phyloP scores from a whole-genome alignment of 2,113 vertebrate species.

The Pedetes capensis region DNA sequence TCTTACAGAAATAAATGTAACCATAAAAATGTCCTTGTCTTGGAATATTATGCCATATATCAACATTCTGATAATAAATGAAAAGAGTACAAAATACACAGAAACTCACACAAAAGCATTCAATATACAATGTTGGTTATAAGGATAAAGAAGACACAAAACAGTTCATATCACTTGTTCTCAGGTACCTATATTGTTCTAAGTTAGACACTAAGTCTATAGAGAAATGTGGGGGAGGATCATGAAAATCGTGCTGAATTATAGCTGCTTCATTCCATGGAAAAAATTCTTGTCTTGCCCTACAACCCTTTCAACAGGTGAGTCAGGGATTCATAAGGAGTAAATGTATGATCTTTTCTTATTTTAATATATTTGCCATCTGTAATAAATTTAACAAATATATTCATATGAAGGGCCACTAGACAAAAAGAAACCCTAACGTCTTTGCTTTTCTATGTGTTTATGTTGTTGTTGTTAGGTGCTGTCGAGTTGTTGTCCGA shows the following conservation, averaged over 20 bases:
- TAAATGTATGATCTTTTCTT: background rate
- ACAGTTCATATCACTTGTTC: background rate
- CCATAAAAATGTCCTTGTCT: background rate
- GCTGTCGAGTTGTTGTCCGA: too few species aligned
- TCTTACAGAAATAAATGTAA: background rate
- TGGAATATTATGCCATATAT: background rate
- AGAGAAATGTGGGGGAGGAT: background rate
- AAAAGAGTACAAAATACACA: background rate
- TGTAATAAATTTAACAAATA: background rate
- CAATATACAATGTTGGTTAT: too few species aligned
- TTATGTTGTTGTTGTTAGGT: too few species aligned
- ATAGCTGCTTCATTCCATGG: background rate
- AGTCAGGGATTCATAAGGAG: background rate
- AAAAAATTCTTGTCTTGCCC: background rate
- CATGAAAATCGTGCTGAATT: background rate
- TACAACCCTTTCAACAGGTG: background rate
- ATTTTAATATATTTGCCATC: background rate
- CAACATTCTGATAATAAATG: background rate
- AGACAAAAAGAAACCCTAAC: background rate
- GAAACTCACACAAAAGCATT: too few species aligned
- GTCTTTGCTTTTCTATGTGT: background rate
- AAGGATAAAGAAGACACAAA: too few species aligned
- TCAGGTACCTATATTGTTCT: background rate
- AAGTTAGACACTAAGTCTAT: fast-evolving
- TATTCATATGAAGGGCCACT: background rate